Conservation (phyloP, 2,797 vertebrate species). For the Acipenser ruthenus region DNA sequence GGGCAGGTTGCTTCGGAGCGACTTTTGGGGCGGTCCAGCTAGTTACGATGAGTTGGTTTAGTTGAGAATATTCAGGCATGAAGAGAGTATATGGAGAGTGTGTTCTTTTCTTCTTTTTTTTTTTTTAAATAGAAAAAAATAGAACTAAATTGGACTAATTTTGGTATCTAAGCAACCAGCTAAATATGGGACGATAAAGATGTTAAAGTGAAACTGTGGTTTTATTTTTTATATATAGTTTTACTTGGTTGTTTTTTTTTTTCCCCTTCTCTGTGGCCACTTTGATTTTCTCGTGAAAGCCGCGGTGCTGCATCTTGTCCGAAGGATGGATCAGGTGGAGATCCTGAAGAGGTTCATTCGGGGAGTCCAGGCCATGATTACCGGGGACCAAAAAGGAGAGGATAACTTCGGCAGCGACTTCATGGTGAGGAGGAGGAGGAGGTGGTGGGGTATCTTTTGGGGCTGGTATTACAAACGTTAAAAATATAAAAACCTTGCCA, state of each 20-base stretch:
- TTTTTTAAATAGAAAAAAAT: slow-evolving; percentile 17
- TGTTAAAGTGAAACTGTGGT: slow-evolving; percentile 54
- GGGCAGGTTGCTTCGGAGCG: slow-evolving; percentile 32
- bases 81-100: slow-evolving; percentile 24
- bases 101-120: slow-evolving; percentile 25
- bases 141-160: slow-evolving; percentile 28
- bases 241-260: slow-evolving; percentile 50
- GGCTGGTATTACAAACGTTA: too few species aligned
- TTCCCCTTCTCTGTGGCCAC: slow-evolving; percentile 8
- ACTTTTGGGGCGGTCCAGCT: slow-evolving; percentile 50
- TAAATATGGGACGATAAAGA: slow-evolving; percentile 55
- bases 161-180: slow-evolving; percentile 30
- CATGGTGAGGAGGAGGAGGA: slow-evolving; percentile 65
- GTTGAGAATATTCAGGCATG: slow-evolving; percentile 62
- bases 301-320: slow-evolving; percentile 27
- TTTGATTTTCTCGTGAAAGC: slow-evolving; percentile 19
- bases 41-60: slow-evolving; percentile 53
- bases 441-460: too few species aligned
- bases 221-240: slow-evolving; percentile 51
- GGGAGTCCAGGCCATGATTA: slow-evolving; percentile 82
- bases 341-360: slow-evolving; percentile 90
- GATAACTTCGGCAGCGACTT: slow-evolving; percentile 97
- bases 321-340: slow-evolving; percentile 88
- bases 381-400: slow-evolving; percentile 84
- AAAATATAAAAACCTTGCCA: not conserved